Percentiles rank a stretch among this genome's conserved stretches.
phyloP scores from a whole-genome alignment of 1,140 invertebrate genomes.

The Bacillus rossius region DNA sequence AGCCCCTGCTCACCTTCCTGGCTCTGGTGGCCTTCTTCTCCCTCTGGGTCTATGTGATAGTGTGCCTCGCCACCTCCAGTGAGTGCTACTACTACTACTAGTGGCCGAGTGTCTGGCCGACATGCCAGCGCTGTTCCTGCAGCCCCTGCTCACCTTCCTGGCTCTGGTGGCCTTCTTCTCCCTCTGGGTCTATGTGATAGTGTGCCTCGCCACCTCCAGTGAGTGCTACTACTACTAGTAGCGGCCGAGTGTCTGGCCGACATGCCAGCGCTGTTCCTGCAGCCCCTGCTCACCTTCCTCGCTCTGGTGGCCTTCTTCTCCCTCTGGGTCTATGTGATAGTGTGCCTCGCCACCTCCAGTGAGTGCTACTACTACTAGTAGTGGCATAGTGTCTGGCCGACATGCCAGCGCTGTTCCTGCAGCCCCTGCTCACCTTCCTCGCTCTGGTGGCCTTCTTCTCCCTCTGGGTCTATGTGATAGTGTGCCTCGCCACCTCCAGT shows the following conservation, averaged over 20 bases:
- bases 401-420: conserved; percentile 79
- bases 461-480: conserved; percentile 79
- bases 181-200: conserved; percentile 79
- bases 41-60: conserved; percentile 79
- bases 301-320: conserved; percentile 71
- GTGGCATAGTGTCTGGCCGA: no score
- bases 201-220: conserved; percentile 64
- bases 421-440: conserved; percentile 81
- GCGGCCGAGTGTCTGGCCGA: no score
- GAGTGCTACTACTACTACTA: no score
- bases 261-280: conserved; percentile 79
- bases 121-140: conserved; percentile 79
- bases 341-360: conserved; percentile 64
- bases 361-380: no score
- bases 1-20: conserved; percentile 81
- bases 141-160: conserved; percentile 81
- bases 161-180: conserved; percentile 71
- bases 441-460: conserved; percentile 71
- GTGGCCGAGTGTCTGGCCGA: no score
- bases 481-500: conserved; percentile 64
- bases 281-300: conserved; percentile 81
- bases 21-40: conserved; percentile 71
- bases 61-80: conserved; percentile 64
- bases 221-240: no score
- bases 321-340: conserved; percentile 79